These are phyloP conservation scores for Dinomys branickii DNA, from an alignment of 2,113 vertebrate genomes.

Conservation along the genomic window DNA sequence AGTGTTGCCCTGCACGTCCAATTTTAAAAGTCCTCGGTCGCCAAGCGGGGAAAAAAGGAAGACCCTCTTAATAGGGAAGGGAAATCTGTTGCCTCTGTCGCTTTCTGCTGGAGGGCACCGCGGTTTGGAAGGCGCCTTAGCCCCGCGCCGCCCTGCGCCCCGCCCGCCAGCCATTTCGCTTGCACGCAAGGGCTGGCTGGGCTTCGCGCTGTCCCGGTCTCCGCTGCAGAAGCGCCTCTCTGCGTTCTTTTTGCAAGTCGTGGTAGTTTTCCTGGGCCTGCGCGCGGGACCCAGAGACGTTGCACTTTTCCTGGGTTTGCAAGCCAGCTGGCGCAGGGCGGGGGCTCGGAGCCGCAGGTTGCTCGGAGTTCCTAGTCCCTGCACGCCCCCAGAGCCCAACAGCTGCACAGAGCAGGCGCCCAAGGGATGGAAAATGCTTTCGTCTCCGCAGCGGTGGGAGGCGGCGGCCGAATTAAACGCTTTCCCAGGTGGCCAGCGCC, in stretches of 20 bases:
- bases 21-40: slow-evolving; percentile 53
- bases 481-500: neutral
- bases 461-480: slow-evolving; percentile 55
- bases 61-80: slow-evolving; percentile 64
- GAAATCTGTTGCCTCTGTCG: slow-evolving; percentile 52
- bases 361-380: neutral
- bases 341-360: neutral
- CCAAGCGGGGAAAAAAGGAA: neutral
- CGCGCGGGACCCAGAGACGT: neutral
- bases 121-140: slow-evolving; percentile 40
- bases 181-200: slow-evolving; percentile 31
- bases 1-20: slow-evolving; percentile 51
- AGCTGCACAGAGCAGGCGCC: slow-evolving; percentile 50
- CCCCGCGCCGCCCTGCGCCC: slow-evolving; percentile 4
- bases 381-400: neutral
- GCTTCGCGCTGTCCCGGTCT: neutral
- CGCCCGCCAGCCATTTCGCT: slow-evolving; percentile 17
- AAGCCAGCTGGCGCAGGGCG: neutral
- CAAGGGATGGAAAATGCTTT: slow-evolving; percentile 55
- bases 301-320: neutral
- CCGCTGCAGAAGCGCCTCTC: neutral
- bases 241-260: neutral
- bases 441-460: slow-evolving; percentile 46
- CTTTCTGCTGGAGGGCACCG: slow-evolving; percentile 60
- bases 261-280: neutral